Evolutionary conservation across 2,113 vertebrate genomes (phyloP).

Genomic region (Centropus bengalensis): DNA sequence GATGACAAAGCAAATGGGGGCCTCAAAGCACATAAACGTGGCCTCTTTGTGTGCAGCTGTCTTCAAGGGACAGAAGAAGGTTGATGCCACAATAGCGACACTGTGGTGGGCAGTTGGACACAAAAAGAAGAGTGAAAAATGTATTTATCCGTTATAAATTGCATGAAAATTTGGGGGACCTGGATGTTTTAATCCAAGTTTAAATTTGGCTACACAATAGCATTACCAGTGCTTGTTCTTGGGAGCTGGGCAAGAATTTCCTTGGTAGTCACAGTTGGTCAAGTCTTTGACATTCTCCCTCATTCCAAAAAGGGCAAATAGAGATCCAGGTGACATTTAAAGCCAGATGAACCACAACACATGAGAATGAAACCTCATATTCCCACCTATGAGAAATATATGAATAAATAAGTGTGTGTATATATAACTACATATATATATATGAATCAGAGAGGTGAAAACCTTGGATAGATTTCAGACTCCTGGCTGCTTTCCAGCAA

Average conservation of each 20-base stretch:
- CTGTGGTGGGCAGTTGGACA: not conserved
- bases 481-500: conserved; percentile 24
- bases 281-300: not conserved
- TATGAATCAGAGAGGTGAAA: conserved; percentile 56
- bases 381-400: not conserved
- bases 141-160: not conserved
- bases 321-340: not conserved
- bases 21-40: too few relatives aligned
- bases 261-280: not conserved
- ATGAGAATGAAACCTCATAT: not conserved
- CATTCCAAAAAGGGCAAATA: not conserved
- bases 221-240: not conserved
- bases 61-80: not conserved
- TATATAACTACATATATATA: not conserved
- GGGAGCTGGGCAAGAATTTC: not conserved
- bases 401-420: not conserved
- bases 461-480: conserved; percentile 40
- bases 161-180: not conserved
- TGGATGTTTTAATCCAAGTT: not conserved
- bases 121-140: not conserved
- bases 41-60: not conserved
- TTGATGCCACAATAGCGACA: not conserved
- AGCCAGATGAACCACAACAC: not conserved
- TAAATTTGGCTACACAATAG: not conserved
- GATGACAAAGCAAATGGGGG: not conserved